A percentile compares a stretch with the other conserved stretches of the same genome.
phyloP scores from a whole-genome alignment of 2,888 invertebrate species.

The Dinocampus coccinellae region DNA sequence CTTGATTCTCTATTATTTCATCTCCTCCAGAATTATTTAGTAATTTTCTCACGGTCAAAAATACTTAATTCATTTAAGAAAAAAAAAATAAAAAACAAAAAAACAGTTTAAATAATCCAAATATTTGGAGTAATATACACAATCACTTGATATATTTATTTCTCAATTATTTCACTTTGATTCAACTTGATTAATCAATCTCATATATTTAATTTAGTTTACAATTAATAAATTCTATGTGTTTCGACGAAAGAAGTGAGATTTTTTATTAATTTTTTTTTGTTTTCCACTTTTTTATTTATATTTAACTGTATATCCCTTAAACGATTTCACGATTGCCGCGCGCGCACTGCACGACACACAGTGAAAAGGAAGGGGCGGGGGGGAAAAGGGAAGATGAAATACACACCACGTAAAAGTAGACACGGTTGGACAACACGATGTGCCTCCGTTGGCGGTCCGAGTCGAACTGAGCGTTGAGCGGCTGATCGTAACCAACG shows the following conservation, averaged over 20 bases:
- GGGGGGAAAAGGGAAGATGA: conserved; percentile 36
- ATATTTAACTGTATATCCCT: conserved; percentile 14
- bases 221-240: not conserved
- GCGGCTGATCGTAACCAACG: conserved; percentile 59
- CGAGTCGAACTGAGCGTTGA: conserved; percentile 63
- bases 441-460: conserved; percentile 59
- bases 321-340: conserved; percentile 25
- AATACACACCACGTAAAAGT: conserved; percentile 40
- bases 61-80: too few species aligned
- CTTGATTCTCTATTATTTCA: not conserved
- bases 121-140: too few species aligned
- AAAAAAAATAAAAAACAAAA: too few species aligned
- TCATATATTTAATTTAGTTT: too few species aligned
- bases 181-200: too few species aligned
- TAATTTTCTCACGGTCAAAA: too few species aligned
- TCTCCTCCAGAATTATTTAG: too few species aligned
- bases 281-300: not conserved
- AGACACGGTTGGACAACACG: conserved; percentile 45
- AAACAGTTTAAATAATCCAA: too few species aligned
- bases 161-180: too few species aligned
- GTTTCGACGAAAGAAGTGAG: not conserved
- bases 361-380: conserved; percentile 28
- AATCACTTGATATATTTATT: too few species aligned
- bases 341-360: conserved; percentile 31
- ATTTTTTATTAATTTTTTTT: not conserved